Base-by-base conservation (phyloP, 2,888 invertebrate species). In the Pasiphila rectangulata region DNA sequence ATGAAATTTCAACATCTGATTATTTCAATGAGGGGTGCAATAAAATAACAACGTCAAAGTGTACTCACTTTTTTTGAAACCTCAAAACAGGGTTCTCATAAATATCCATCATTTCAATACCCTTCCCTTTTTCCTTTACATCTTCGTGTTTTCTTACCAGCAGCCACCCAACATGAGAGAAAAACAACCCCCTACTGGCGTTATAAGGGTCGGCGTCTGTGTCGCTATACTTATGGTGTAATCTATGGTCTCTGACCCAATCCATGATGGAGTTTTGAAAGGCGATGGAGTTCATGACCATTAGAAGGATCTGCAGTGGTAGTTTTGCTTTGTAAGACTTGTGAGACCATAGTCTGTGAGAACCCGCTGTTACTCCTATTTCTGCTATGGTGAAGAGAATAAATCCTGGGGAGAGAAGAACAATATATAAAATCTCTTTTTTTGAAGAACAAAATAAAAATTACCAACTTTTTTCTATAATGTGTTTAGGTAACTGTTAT, bases 161-260 rank as follows among this genome's bases (percentile, higher is more conserved):
- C 24, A 96, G 78, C 96, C 96, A 96, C n/a, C 96, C 96, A 38
- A 96, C 87, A 71, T 96, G 96, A 0, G 95, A 90, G 74, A 94
- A 96, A 86, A 96, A 96, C 77, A 96, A 94, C 1, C 96, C 96
- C 37, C 94, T 84, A 4, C 65, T 91, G 0, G 94, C 92, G 64
- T 95, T 94, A 69, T 94, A 94, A 0, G 95, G 95, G 71, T 75
- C 75, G 0, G 67, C 71, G 20, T 74, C 71, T 0, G 75, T 75
- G 30, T 76, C 75, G 16, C 64, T 63, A 83, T 91, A 94, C 67
- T 94, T 95, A 77, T 95, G 95, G 64, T 95, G 93, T 5, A 93
- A 89, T 32, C 93, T 79, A 67, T 91, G 91, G 52, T 92, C 91
- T 55, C 91, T 80, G 2, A 90, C 88, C 92, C 92, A 92, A 43